Evolutionary conservation across 2,797 vertebrate genomes (phyloP), one percentile per base, ranked within the genome.

Genomic region (Rachycentron canadum): DNA sequence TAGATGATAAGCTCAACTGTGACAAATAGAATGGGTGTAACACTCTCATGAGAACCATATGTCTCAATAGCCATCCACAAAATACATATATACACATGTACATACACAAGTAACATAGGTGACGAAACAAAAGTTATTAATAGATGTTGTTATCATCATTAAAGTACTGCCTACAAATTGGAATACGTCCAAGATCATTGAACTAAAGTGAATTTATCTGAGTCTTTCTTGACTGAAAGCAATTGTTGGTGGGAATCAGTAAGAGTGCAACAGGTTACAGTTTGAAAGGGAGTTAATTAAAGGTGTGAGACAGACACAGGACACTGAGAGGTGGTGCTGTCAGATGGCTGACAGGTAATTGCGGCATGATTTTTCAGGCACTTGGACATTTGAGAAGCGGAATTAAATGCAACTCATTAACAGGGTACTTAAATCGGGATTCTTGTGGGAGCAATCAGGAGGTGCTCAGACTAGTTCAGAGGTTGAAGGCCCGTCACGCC

Each of bases 291-390:
- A 74, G 73, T 85, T 94, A 92, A 94, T 95, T 93, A 95, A 90
- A 92, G 84, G 80, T 89, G 90, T 88, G 87, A 92, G 84, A 87
- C 26, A 26, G 65, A 56, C 64, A 71, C 63, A 76, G 58, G 82
- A 76, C 28, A 43, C n/a, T 30, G 41, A 53, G 56, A 72, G 70
- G 50, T 52, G 73, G 57, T 38, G 76, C 85, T 92, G 89, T 91
- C 86, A 92, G 78, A 79, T 69, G 60, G 56, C 26, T 93, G 91
- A 92, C 91, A 91, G 84, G 84, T 89, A 91, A 88, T 86, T 87
- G 86, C 74, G 50, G 81, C 73, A 50, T 53, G 17, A 86, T 88
- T 92, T 91, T 85, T 81, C 81, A 85, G 62, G 66, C 81, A 78
- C 66, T 82, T 87, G 61, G 79, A 87, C 66, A 67, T 66, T 73